Conservation (phyloP, 2,797 vertebrate species). For the Hippoglossus hippoglossus region DNA sequence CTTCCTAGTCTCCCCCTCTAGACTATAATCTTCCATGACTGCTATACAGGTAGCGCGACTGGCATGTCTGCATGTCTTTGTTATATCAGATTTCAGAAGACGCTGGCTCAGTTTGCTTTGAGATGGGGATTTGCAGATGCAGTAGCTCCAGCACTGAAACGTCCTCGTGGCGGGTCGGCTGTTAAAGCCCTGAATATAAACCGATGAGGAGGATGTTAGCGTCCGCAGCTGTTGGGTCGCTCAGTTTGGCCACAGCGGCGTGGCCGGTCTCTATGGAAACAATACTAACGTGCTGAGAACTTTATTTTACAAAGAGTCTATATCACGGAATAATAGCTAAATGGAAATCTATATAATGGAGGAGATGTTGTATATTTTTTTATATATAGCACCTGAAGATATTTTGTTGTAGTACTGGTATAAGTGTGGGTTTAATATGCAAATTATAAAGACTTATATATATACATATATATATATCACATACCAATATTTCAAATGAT, state of each 20-base stretch:
- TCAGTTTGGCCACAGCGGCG: conserved; percentile 45
- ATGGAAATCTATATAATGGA: conserved; percentile 81
- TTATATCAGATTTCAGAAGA: conserved; percentile 61
- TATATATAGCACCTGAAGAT: conserved; percentile 81
- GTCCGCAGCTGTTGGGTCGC: conserved; percentile 39
- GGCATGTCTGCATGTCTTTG: conserved; percentile 79
- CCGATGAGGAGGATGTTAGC: conserved; percentile 41
- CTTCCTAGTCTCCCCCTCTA: conserved; percentile 59
- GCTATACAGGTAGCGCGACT: conserved; percentile 66
- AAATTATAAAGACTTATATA: conserved; percentile 62
- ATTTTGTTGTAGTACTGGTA: conserved; percentile 83
- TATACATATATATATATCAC: conserved; percentile 12
- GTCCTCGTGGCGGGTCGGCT: conserved; percentile 43
- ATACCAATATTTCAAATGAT: conserved; percentile 60
- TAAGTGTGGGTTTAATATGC: conserved; percentile 78
- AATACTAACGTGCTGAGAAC: conserved; percentile 52
- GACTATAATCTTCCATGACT: conserved; percentile 69
- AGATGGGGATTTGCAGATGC: conserved; percentile 50
- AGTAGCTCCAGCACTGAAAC: conserved; percentile 47
- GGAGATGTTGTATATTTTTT: conserved; percentile 85
- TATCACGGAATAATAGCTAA: conserved; percentile 73
- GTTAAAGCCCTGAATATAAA: conserved; percentile 38
- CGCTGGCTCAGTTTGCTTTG: conserved; percentile 38
- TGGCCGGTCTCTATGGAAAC: conserved; percentile 36
- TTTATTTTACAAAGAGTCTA: conserved; percentile 82